Evolutionary conservation across 2,888 invertebrate genomes (phyloP), one percentile per base, ranked within the genome.

Genomic region (Ptychoptera contaminata): DNA sequence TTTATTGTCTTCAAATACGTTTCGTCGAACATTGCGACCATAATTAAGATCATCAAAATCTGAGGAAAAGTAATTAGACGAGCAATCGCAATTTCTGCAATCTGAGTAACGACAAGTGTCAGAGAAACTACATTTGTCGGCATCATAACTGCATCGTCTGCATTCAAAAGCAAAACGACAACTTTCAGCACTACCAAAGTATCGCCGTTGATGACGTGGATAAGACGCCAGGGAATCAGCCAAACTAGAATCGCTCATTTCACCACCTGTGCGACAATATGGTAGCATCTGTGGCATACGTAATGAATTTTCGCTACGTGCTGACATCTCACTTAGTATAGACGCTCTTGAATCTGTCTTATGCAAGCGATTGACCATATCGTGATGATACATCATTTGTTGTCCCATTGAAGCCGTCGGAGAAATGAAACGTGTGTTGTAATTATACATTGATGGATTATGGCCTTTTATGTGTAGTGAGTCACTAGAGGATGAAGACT

Each of bases 401-500:
- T 34, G 31, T 11, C 7, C 12, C 23, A 42, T 42, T 35, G 23
- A 34, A 35, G 42, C 62, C 60, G 5, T 57, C 54, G 1, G 62
- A 54, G 38, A 62, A 61, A 42, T 62, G 49, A 48, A 40, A 42
- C 49, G 50, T 16, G 49, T 47, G n/a, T 48, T 48, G 35, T 37
- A 41, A 42, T 29, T 32, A 42, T 16, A 40, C 38, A 16, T 32
- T 23, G 47, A 29, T 42, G 47, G 29, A 16, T 37, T 39, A n/a
- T 46, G 23, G 11, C 64, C 63, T 45, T 62, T 55, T n/a, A 48
- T 50, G 14, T 64, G 61, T 43, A 66, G 46, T 4, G 65, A 65
- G 49, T 66, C 65, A 45, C 63, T 66, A 2, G 65, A 65, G n/a
- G 65, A 65, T n/a, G 65, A 65, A 1, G 65, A 65, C 50, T 65